Conservation (phyloP, 2,888 invertebrate genomes). For the Cristatella mucedo region DNA sequence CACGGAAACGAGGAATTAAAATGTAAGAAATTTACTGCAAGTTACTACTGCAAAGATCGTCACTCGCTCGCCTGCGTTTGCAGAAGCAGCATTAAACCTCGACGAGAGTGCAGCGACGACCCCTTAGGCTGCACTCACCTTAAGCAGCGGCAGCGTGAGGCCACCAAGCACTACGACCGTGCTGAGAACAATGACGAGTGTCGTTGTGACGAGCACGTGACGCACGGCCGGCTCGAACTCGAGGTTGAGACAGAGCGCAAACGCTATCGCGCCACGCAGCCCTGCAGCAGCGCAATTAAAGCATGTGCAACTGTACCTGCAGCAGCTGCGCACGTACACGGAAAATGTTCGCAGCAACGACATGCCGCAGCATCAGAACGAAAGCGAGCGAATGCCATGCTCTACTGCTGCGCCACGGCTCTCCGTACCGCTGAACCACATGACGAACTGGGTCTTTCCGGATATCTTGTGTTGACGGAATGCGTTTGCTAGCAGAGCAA, state of each 20-base stretch:
- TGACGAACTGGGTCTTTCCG: conserved; percentile 94
- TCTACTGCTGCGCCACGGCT: no score
- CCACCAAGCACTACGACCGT: conserved; percentile 90
- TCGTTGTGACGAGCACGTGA: conserved; percentile 90
- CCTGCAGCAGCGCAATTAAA: conserved; percentile 44
- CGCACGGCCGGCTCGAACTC: conserved; percentile 66
- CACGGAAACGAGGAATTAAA: no score
- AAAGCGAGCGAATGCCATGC: no score
- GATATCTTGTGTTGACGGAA: conserved; percentile 95
- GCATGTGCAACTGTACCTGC: no score
- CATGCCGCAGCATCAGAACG: no score
- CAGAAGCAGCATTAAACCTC: no score
- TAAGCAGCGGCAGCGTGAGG: conserved; percentile 88
- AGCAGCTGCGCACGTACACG: no score
- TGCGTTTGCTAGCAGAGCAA: conserved; percentile 78
- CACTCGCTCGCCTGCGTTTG: not conserved
- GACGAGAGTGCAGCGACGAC: not conserved
- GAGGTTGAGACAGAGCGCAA: conserved; percentile 85
- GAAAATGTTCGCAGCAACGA: no score
- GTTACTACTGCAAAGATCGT: no score
- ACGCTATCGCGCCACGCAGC: conserved; percentile 87
- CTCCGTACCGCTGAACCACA: conserved; percentile 83
- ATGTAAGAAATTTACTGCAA: no score
- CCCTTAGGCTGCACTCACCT: conserved; percentile 38
- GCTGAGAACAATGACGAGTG: conserved; percentile 88